Conservation (phyloP, 2,888 invertebrate species). For the Zeuzera pyrina region DNA sequence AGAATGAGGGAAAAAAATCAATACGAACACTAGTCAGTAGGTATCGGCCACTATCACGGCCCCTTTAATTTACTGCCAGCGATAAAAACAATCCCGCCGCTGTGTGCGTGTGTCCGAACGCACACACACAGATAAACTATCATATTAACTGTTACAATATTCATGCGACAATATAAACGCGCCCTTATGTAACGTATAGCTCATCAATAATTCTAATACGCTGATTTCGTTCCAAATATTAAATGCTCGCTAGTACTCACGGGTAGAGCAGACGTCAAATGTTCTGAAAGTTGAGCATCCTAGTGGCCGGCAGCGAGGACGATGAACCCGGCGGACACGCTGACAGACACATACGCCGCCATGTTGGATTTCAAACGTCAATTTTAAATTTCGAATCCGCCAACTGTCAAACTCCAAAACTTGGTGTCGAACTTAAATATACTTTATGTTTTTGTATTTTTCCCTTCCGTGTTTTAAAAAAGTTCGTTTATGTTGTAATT, state of each 20-base stretch:
- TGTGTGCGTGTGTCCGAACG: conserved; percentile 33
- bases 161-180: conserved; percentile 48
- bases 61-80: conserved; percentile 61
- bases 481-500: conserved; percentile 39
- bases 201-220: conserved; percentile 42
- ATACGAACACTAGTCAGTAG: conserved; percentile 50
- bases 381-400: conserved; percentile 38
- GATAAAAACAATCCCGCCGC: conserved; percentile 56
- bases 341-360: conserved; percentile 60
- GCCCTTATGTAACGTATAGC: conserved; percentile 39
- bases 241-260: conserved; percentile 37
- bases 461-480: conserved; percentile 5
- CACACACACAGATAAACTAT: conserved; percentile 20
- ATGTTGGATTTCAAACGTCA: conserved; percentile 56
- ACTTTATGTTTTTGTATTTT: neutral
- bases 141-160: conserved; percentile 46
- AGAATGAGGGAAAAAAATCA: conserved; percentile 73
- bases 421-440: conserved; percentile 23
- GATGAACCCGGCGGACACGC: conserved; percentile 47
- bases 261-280: conserved; percentile 66
- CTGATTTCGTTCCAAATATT: conserved; percentile 18
- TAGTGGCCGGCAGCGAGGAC: conserved; percentile 43
- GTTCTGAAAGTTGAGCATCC: conserved; percentile 64
- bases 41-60: conserved; percentile 61
- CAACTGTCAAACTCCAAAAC: conserved; percentile 49